Base-by-base conservation (phyloP, 2,113 vertebrate species). In the Pleuronectes platessa region DNA sequence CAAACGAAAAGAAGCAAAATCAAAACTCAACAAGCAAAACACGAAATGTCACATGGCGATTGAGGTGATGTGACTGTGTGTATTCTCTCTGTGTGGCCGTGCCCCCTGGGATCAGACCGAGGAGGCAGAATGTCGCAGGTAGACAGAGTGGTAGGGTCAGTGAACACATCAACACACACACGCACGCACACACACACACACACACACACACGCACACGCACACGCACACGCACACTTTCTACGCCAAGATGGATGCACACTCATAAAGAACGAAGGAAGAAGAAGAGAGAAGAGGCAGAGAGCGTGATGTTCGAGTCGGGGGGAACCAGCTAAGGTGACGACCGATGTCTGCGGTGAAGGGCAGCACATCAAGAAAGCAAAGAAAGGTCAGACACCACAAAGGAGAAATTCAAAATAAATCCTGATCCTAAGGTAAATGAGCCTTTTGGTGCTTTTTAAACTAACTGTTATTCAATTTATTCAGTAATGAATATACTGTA, bases 61-160 rank as follows among this genome's bases (percentile, higher is more conserved):
- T 68, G 82, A 82, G 67, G 68, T 78, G 60, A 84, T 77, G 87
- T 71, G 68, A 42, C 61, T 26, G 55, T 71, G 73, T 67, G 55
- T 71, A 37, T 74, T n/a, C 18, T 68, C 35, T 61, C 49, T 75
- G 73, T 84, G 85, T 70, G 76, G 66, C 55, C 53, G 14, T 40
- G 79, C 70, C 82, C 71, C 79, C 11, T 64, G 89, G 89, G 90
- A 89, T 51, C 68, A 76, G 84, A 82, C 81, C 71, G 82, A 74
- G 74, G 66, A 81, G 74, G 79, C 62, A 84, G 82, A 88, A 89
- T 90, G 85, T 86, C 74, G 61, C 89, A 87, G 82, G 85, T 88
- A 88, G 88, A 92, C 76, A 56, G 80, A 79, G 81, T 75, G 81
- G 76, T 85, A 84, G 88, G 90, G 92, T 92, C 90, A 90, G 45